Evolutionary conservation across 2,113 vertebrate genomes (phyloP), one percentile per base, ranked within the genome.

Genomic region (Eclectus roratus): DNA sequence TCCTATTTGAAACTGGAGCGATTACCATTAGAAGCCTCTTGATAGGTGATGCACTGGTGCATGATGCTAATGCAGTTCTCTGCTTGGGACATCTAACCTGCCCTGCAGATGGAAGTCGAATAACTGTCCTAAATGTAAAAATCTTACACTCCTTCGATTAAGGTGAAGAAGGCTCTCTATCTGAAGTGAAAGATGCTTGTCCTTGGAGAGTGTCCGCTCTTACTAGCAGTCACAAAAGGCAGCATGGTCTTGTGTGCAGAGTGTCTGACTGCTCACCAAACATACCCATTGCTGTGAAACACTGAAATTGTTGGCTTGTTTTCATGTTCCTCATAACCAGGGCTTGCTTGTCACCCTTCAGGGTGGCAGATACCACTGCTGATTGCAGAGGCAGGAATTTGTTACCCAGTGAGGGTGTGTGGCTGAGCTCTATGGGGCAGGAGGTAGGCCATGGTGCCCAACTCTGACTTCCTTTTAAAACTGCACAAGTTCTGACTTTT

Each of bases 41-140:
- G 39, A 43, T 37, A n/a, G 11, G 12, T 12, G 25, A 23, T 47
- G n/a, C 44, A 8, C 16, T 15, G 9, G 25, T 28, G 17, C 78
- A 50, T 11, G 25, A 20, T 12, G 47, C 33, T 1, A 1, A 13
- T 0, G 1, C 9, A 4, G 20, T 37, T 61, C 46, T 52, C 55
- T 65, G 49, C 39, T 58, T 46, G 55, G 39, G 44, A 43, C 13
- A 29, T 60, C 18, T 8, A 37, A 79, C 29, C 17, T 29, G 4
- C 33, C 13, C 18, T 41, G 25, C 9, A 33, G n/a, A n/a, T 68
- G 39, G 17, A 44, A 39, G 25, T 35, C 25, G 33, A 39, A 14
- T 25, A 41, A 19, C 44, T 64, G 29, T 56, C 43, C 56, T 33
- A 31, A 72, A 35, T 2, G 11, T 33, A 28, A 73, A n/a, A 58